phyloP scores from a whole-genome alignment of 2,888 invertebrate genomes.

The Zhuqinia jingwanae region DNA sequence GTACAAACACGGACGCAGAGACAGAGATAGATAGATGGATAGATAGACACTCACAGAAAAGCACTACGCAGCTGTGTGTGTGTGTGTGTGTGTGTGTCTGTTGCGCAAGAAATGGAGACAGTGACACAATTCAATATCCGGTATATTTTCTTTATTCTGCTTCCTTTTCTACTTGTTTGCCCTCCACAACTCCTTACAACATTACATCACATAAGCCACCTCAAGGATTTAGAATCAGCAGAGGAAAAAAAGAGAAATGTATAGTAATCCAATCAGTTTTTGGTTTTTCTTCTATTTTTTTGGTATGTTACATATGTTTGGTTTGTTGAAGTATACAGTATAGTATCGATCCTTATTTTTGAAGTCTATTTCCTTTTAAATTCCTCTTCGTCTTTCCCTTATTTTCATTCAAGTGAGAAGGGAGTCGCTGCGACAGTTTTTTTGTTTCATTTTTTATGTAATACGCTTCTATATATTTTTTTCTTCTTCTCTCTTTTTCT shows the following conservation, averaged over 20 bases:
- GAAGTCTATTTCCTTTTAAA: too few species aligned
- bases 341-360: too few species aligned
- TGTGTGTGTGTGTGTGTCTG: background rate
- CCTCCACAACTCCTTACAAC: background rate
- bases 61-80: background rate
- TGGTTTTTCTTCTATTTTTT: too few species aligned
- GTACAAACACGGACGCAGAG: background rate
- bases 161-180: background rate
- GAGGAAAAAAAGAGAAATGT: too few species aligned
- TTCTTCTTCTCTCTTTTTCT: background rate
- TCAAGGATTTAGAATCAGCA: too few species aligned
- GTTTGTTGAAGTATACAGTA: too few species aligned
- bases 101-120: background rate
- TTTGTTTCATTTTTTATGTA: background rate
- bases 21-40: background rate
- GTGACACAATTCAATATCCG: constrained; percentile 49
- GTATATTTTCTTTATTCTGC: background rate
- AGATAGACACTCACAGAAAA: background rate
- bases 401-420: background rate
- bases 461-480: background rate
- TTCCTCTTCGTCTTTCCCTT: background rate
- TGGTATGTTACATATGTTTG: too few species aligned
- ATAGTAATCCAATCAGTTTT: constrained; percentile 24
- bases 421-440: background rate
- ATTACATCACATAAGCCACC: background rate